A percentile compares a stretch with the other conserved stretches of the same genome.
Conservation (phyloP, 2,797 vertebrate genomes). For the Phalanger gymnotis region DNA sequence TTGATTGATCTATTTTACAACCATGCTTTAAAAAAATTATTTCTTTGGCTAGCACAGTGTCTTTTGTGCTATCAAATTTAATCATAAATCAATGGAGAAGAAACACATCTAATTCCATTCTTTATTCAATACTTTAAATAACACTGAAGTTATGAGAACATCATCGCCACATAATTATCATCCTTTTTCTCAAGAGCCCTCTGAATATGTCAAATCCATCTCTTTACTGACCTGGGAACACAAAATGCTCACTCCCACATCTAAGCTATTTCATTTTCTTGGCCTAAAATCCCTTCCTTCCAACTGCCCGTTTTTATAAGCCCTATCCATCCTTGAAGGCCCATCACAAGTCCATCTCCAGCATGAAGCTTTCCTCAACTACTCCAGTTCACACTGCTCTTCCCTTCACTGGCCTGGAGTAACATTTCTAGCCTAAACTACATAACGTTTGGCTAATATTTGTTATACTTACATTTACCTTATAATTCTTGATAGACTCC, state of each 20-base stretch:
- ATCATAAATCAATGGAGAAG: conserved; percentile 21
- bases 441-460: background rate
- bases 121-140: background rate
- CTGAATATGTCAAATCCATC: background rate
- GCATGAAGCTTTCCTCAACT: background rate
- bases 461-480: background rate
- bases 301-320: conserved; percentile 1
- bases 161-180: conserved; percentile 24
- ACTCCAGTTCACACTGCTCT: background rate
- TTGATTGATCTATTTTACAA: background rate
- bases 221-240: background rate
- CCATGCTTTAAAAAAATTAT: background rate
- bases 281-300: conserved; percentile 32
- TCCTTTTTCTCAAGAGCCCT: background rate
- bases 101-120: conserved; percentile 10
- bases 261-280: conserved; percentile 7
- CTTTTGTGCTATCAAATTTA: conserved; percentile 39
- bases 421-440: background rate
- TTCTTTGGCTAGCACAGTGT: background rate
- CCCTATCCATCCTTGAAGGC: conserved; percentile 34
- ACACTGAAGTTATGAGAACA: conserved; percentile 39
- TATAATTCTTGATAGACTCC: background rate
- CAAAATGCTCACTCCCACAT: background rate
- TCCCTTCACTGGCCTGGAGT: background rate
- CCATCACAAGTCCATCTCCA: conserved; percentile 18